Evolutionary conservation across 2,113 vertebrate genomes (phyloP).

Genomic region (Marmota monax): DNA sequence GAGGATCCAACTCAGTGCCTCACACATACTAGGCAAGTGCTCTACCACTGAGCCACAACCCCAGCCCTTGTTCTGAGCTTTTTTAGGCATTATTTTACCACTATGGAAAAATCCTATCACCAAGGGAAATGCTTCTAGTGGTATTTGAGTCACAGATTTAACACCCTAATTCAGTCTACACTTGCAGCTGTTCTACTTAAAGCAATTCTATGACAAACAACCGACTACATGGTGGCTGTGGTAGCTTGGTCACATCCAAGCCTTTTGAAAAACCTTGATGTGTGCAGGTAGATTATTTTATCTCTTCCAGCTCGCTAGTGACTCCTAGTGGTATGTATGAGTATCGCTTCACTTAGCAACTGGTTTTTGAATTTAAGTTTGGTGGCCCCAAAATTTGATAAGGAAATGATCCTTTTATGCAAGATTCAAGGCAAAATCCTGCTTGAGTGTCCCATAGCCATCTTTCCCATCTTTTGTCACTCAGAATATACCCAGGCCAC

Average conservation of each 20-base stretch:
- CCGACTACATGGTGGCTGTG: not conserved
- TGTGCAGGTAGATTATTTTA: not conserved
- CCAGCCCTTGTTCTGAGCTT: not conserved
- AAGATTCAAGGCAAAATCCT: not conserved
- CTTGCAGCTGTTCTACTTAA: not conserved
- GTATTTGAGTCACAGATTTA: not conserved
- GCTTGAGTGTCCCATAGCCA: not conserved
- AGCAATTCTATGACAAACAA: not conserved
- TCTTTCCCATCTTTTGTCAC: not conserved
- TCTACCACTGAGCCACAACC: too few species aligned
- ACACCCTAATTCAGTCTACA: not conserved
- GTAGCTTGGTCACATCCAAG: not conserved
- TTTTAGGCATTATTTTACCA: conserved; percentile 24
- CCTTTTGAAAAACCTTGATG: not conserved
- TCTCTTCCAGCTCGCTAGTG: not conserved
- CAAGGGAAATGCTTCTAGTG: not conserved
- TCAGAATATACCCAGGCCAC: not conserved
- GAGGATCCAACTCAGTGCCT: too few species aligned
- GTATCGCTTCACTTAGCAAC: not conserved
- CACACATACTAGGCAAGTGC: too few species aligned
- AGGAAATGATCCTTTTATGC: not conserved
- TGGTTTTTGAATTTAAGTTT: not conserved
- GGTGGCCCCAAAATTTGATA: not conserved
- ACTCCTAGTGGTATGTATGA: not conserved
- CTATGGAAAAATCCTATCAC: not conserved